Evolutionary conservation across 1,140 invertebrate genomes (phyloP), one percentile per base, ranked within the genome.

Genomic region (Chelonus insularis): DNA sequence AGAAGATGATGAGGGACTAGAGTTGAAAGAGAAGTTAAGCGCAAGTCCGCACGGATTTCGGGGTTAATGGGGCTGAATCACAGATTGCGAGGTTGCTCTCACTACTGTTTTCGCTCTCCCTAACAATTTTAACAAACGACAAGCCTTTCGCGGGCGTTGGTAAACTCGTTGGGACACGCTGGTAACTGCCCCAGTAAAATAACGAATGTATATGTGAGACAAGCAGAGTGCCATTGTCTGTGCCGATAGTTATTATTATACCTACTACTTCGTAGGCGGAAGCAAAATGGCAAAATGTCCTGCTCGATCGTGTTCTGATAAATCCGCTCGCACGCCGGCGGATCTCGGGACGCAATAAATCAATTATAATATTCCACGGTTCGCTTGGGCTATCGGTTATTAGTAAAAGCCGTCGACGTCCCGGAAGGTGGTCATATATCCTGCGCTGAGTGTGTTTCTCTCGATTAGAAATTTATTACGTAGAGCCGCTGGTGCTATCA

Each of bases 11-110:
- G 23, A 21, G 36, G 9, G 11, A n/a, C n/a, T n/a, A n/a, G n/a
- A 56, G n/a, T 23, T 7, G 9, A 43, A 64, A 68, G 70, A 68
- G 70, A 74, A 74, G 70, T 74, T 70, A 54, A 51, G 65, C 69
- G 70, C 69, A 68, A 72, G 64, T 69, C 60, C 62, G 60, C n/a
- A 29, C 70, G 72, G 69, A 77, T 76, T 70, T 72, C 76, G 72
- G 77, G 76, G 75, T 80, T 80, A 78, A 80, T 80, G 78, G 78
- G 68, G 78, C 76, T 80, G 78, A 80, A 80, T 80, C 76, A 78
- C 78, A 80, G 78, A 80, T 80, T 78, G 76, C 75, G 70, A 55
- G 23, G 14, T 41, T 37, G 8, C 32, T 12, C 57, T 23, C 41
- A 9, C 20, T 36, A n/a, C 25, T 21, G 3, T 20, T 11, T 32